These are phyloP conservation scores for Cochlearius cochlearius DNA, from an alignment of 2,113 vertebrate species.

Conservation along the genomic window DNA sequence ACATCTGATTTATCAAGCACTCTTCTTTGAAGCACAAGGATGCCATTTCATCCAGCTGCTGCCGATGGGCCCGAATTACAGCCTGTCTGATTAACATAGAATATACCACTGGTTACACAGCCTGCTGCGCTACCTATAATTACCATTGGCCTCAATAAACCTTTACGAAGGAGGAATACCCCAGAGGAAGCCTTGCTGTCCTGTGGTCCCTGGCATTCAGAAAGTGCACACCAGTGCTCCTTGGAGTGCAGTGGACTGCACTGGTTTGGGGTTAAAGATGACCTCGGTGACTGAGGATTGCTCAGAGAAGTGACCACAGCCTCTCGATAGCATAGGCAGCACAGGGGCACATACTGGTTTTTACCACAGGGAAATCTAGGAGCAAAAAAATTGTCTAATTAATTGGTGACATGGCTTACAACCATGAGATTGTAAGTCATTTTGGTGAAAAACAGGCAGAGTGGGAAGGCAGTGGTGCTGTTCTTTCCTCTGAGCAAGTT, in stretches of 20 bases:
- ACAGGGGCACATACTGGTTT: neutral
- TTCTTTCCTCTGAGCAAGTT: neutral
- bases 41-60: constrained; percentile 84
- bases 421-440: neutral
- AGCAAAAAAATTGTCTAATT: neutral
- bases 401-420: neutral
- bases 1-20: constrained; percentile 76
- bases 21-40: constrained; percentile 78
- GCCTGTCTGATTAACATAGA: constrained; percentile 68
- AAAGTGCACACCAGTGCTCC: neutral
- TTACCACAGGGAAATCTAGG: neutral
- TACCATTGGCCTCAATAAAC: neutral
- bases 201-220: neutral
- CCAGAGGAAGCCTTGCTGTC: neutral
- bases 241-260: neutral
- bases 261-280: neutral
- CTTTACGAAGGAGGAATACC: neutral
- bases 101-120: neutral
- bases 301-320: neutral
- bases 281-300: neutral
- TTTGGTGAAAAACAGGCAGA: neutral
- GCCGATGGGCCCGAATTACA: constrained; percentile 77
- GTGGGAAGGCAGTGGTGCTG: neutral
- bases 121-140: neutral
- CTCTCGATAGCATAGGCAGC: neutral